Conservation (phyloP, 1,140 invertebrate species). For the Scaptomyza graminum region DNA sequence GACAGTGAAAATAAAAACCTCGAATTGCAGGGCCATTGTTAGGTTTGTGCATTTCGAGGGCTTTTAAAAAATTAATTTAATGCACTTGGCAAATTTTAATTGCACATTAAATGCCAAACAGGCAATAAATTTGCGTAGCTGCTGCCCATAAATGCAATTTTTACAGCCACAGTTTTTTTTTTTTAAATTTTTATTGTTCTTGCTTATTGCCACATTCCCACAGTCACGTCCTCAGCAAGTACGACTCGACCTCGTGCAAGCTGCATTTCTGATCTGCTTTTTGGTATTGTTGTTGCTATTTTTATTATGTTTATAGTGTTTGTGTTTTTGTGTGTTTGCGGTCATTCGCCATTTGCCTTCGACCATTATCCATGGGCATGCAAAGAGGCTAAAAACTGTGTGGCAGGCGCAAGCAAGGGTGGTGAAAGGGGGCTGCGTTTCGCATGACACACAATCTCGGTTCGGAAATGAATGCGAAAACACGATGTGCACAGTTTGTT, state of each 20-base stretch:
- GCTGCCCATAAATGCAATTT: constrained; percentile 71
- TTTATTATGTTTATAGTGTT: constrained; percentile 28
- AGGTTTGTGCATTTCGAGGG: constrained; percentile 26
- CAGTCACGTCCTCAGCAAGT: constrained; percentile 12
- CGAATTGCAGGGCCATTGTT: constrained; percentile 17
- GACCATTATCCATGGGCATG: constrained; percentile 36
- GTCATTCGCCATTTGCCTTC: constrained; percentile 49
- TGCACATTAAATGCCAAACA: constrained; percentile 69
- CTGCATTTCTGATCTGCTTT: constrained; percentile 11
- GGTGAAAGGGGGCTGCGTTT: neutral
- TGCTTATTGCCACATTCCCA: constrained; percentile 39
- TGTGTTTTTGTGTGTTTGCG: constrained; percentile 62
- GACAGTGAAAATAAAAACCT: neutral
- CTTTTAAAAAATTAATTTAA: constrained; percentile 73
- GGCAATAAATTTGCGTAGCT: constrained; percentile 74
- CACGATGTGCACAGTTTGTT: constrained; percentile 58
- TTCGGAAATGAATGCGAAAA: constrained; percentile 54
- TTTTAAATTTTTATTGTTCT: constrained; percentile 63
- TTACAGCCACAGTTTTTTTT: constrained; percentile 53
- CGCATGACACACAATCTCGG: constrained; percentile 25
- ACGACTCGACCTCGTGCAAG: constrained; percentile 6
- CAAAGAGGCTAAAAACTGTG: constrained; percentile 1
- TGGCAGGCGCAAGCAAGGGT: neutral
- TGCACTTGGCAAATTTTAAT: constrained; percentile 77
- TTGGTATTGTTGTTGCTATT: constrained; percentile 12